Evolutionary conservation across 2,113 vertebrate genomes (phyloP), one percentile per base, ranked within the genome.

Genomic region (Eonycteris spelaea): DNA sequence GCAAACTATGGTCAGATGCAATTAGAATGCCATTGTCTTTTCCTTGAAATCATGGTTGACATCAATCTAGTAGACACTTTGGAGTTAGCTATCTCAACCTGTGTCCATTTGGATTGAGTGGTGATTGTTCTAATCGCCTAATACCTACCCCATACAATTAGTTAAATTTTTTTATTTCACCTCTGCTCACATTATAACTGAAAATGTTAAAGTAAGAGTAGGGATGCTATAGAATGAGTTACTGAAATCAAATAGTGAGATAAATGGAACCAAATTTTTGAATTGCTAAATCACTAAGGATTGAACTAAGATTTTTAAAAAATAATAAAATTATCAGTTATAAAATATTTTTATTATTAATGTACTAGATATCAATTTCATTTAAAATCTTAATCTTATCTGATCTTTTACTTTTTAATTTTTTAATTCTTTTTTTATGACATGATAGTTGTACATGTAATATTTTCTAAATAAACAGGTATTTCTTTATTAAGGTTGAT

Each of bases 151-250:
- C 28, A n/a, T 30, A 92, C 11, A 82, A 71, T 40, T 48, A 87
- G 13, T 67, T n/a, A 74, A 87, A 70, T 86, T 86, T 59, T 89
- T 94, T 94, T 24, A 38, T 90, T 92, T 94, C 13, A 51, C 14
- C 26, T 55, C 9, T 95, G 40, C 16, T 82, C 33, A 75, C 55
- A 5, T 40, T 78, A 79, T 75, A 94, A 55, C 38, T 59, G 70
- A 70, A 91, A 45, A 26, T 77, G 45, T 75, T 87, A 8, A 65
- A 63, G 48, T 73, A 86, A n/a, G 16, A 63, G 13, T 75, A 92
- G 33, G 53, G 78, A 30, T 43, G 5, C 21, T 82, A 2, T 48
- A 51, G 13, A 92, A 79, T 65, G 35, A 80, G 53, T 33, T 74
- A 78, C 11, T 92, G 43, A 79, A 74, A 87, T 92, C 7, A 89